These are phyloP conservation scores for Drosophila nebulosa DNA, from an alignment of 1,140 invertebrate species.

Conservation along the genomic window DNA sequence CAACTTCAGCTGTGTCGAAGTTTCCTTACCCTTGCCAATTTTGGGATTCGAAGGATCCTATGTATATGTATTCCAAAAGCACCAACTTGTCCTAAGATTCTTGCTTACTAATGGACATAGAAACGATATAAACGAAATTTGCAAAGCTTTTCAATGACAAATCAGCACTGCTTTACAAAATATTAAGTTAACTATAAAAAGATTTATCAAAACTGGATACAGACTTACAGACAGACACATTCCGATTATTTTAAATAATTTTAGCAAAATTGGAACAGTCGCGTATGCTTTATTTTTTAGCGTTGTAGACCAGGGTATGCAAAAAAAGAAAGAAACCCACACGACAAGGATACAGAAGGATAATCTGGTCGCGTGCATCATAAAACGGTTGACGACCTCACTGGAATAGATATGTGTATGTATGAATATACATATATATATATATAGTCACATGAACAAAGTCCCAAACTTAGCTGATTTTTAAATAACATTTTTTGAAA, in stretches of 20 bases:
- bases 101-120: no score
- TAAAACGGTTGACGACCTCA: slow-evolving; percentile 71
- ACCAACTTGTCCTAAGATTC: no score
- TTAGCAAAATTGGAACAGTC: neutral
- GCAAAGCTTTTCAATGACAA: no score
- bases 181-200: no score
- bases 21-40: neutral
- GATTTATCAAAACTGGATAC: no score
- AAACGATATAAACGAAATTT: no score
- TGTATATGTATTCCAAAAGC: no score
- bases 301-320: neutral
- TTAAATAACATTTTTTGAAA: neutral
- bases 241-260: no score
- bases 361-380: slow-evolving; percentile 48
- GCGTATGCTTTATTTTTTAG: neutral
- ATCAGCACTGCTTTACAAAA: no score
- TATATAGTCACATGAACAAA: neutral
- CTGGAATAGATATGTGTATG: slow-evolving; percentile 1
- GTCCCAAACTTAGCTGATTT: neutral
- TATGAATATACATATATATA: neutral
- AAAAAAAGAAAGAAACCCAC: slow-evolving; percentile 23
- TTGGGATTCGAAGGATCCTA: no score
- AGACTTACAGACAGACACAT: no score
- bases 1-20: neutral
- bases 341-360: slow-evolving; percentile 44